Base-by-base conservation (phyloP, 2,113 vertebrate species). In the Nibea albiflora region DNA sequence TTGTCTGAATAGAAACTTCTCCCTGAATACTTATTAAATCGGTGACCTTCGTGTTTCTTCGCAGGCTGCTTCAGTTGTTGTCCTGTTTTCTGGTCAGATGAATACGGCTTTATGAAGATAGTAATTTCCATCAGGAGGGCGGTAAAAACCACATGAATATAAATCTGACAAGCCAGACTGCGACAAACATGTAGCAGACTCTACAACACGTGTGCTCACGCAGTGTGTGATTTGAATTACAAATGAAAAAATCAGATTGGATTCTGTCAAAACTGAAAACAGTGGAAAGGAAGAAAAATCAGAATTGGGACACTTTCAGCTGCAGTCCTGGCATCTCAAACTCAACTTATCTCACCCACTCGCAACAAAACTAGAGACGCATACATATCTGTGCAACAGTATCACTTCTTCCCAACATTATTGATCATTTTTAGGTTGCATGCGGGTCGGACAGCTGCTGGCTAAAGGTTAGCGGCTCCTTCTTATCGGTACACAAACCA, bases 21-120 rank as follows among this genome's bases (percentile, higher is more conserved):
- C 58, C 76, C 54, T 79, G 80, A 85, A 90, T 83, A 61, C 81
- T 79, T 83, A 80, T 81, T 79, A 85, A 83, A 77, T 56, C 31
- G 54, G 54, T 67, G 64, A 85, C 84, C 81, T 87, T 86, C 50
- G 50, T 46, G 26, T 63, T 81, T 80, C 65, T 57, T 42, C n/a
- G 26, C 76, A 11, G 49, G 35, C 66, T 79, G 79, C 73, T 58
- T 3, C 1, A 14, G 61, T 63, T 3, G 14, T 69, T 60, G 47
- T 49, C 67, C 52, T 39, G 22, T 22, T 63, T 76, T 61, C 68
- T 52, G 66, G 67, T 77, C 68, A 75, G 75, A 80, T 76, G 0
- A 83, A 72, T 66, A 47, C 57, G 5, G 22, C 78, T 78, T 83
- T 63, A 85, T 71, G 62, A 81, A 66, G 42, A 71, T 2, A 16